These are phyloP conservation scores for Tetrapedia diversipes DNA, from an alignment of 2,888 invertebrate genomes.

Conservation along the genomic window DNA sequence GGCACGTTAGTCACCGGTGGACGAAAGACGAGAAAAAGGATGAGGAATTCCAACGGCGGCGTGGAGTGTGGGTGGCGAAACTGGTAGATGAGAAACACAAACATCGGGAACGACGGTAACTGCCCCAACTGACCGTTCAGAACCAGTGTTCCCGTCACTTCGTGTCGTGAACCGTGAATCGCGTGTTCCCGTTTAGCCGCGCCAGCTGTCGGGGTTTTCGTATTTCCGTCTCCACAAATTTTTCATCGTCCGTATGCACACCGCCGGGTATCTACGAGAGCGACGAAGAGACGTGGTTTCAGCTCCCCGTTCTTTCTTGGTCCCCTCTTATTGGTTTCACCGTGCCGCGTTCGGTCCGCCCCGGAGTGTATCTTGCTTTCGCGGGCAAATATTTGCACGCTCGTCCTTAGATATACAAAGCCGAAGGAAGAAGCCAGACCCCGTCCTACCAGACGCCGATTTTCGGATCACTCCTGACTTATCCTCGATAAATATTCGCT, in stretches of 20 bases:
- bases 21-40: slow-evolving; percentile 52
- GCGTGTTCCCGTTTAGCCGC: slow-evolving; percentile 29
- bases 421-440: slow-evolving; percentile 26
- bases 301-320: slow-evolving; percentile 5
- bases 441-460: slow-evolving; percentile 34
- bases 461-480: slow-evolving; percentile 64
- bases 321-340: slow-evolving; percentile 47
- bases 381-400: slow-evolving; percentile 65
- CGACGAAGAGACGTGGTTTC: not conserved
- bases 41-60: slow-evolving; percentile 64
- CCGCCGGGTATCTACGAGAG: slow-evolving; percentile 1
- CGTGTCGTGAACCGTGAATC: slow-evolving; percentile 31
- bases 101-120: slow-evolving; percentile 71
- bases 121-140: slow-evolving; percentile 45
- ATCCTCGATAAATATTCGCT: slow-evolving; percentile 66
- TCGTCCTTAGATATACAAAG: slow-evolving; percentile 47
- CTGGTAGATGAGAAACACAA: slow-evolving; percentile 81
- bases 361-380: slow-evolving; percentile 51
- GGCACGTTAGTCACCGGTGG: slow-evolving; percentile 65
- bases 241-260: slow-evolving; percentile 13
- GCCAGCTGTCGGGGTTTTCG: slow-evolving; percentile 7
- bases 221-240: slow-evolving; percentile 17
- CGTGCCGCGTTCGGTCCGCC: slow-evolving; percentile 42
- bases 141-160: slow-evolving; percentile 49
- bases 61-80: slow-evolving; percentile 77